Conservation (phyloP, 2,797 vertebrate genomes). For the Centroberyx gerrardi region DNA sequence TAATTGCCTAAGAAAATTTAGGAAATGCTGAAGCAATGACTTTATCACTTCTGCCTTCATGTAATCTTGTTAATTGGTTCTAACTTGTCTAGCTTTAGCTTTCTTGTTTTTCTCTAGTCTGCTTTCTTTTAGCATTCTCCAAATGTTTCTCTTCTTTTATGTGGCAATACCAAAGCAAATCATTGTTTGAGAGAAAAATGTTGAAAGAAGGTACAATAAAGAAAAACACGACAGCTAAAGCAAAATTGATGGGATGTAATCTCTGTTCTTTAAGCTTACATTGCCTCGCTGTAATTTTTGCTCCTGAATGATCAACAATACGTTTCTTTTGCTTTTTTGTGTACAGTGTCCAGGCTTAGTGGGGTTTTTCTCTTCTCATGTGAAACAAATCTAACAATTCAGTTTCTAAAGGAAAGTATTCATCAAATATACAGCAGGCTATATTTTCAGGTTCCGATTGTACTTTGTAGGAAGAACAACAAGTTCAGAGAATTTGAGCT, state of each 20-base stretch:
- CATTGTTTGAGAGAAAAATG: background rate
- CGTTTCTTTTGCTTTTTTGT: slow-evolving; percentile 2
- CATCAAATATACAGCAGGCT: background rate
- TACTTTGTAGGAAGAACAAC: too few species aligned
- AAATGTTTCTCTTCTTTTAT: too few species aligned
- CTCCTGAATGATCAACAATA: background rate
- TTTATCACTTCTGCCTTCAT: too few species aligned
- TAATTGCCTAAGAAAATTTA: too few species aligned
- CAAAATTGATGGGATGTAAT: background rate
- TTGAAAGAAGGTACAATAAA: slow-evolving; percentile 48
- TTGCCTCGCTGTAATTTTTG: background rate
- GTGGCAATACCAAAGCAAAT: too few species aligned
- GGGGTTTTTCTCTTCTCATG: background rate
- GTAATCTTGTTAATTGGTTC: too few species aligned
- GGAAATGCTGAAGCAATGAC: too few species aligned
- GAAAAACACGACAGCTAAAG: background rate
- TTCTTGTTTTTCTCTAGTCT: too few species aligned
- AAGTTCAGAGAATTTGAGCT: slow-evolving; percentile 6
- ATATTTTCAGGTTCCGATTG: background rate
- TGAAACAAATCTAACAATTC: background rate
- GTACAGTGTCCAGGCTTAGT: background rate
- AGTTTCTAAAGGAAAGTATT: background rate
- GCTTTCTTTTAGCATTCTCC: too few species aligned
- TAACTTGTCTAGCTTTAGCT: too few species aligned
- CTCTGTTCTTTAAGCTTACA: slow-evolving; percentile 17